A percentile compares a stretch with the other conserved stretches of the same genome.
Evolutionary conservation across 2,888 invertebrate genomes (phyloP).

Genomic region (Petrophora chlorosata): DNA sequence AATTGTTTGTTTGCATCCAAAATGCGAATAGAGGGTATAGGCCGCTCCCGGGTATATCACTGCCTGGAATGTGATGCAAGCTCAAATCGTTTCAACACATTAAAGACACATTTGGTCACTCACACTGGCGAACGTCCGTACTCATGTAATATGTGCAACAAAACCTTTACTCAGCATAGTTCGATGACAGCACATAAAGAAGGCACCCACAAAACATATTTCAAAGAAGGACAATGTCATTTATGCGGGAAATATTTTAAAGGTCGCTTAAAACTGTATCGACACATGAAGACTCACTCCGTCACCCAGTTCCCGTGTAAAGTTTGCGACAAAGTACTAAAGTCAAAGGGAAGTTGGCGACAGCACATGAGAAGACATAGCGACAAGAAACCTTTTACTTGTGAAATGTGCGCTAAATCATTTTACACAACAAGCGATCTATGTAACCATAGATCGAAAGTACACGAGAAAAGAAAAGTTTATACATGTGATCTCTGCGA

Average conservation of each 20-base stretch:
- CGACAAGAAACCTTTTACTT: slow-evolving; percentile 57
- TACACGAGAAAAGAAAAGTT: slow-evolving; percentile 48
- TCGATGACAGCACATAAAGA: slow-evolving; percentile 62
- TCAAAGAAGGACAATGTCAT: slow-evolving; percentile 58
- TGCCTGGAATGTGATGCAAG: slow-evolving; percentile 58
- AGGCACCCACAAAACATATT: slow-evolving; percentile 50
- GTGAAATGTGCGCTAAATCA: slow-evolving; percentile 64
- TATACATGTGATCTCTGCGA: slow-evolving; percentile 60
- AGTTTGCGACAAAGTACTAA: slow-evolving; percentile 54
- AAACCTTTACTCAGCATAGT: slow-evolving; percentile 57
- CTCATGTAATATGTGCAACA: slow-evolving; percentile 57
- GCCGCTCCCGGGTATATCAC: slow-evolving; percentile 27
- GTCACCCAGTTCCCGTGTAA: slow-evolving; percentile 45
- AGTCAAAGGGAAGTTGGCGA: slow-evolving; percentile 39
- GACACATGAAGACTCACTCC: slow-evolving; percentile 56
- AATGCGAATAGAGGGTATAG: slow-evolving; percentile 31
- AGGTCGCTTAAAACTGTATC: slow-evolving; percentile 55
- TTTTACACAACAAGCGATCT: slow-evolving; percentile 63
- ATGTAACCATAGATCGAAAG: slow-evolving; percentile 55
- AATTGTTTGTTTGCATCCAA: slow-evolving; percentile 23
- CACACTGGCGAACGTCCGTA: slow-evolving; percentile 64
- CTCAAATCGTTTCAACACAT: slow-evolving; percentile 53
- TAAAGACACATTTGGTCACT: slow-evolving; percentile 52
- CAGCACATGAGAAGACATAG: slow-evolving; percentile 62
- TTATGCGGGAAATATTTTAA: slow-evolving; percentile 62